Conservation (phyloP, 2,113 vertebrate species). For the Blennius ocellaris region DNA sequence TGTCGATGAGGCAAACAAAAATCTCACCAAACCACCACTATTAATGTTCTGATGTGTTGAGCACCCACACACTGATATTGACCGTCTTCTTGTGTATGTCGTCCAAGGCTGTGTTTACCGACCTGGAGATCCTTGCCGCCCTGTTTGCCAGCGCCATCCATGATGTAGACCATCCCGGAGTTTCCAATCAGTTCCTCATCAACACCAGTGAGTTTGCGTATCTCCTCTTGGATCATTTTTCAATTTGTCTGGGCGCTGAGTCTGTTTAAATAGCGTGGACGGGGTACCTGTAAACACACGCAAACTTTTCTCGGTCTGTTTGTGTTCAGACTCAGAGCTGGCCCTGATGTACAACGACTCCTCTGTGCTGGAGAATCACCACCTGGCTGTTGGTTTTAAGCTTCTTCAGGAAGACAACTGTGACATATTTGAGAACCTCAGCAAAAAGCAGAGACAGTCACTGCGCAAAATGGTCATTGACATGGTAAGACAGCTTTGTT, state of each 20-base stretch:
- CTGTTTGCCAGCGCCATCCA: slow-evolving; percentile 93
- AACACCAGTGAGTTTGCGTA: slow-evolving; percentile 89
- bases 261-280: slow-evolving; percentile 10
- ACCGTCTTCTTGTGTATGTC: slow-evolving; percentile 28
- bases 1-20: background rate
- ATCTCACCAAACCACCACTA: background rate
- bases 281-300: background rate
- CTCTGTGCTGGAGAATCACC: slow-evolving; percentile 94
- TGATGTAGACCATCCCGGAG: slow-evolving; percentile 93
- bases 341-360: slow-evolving; percentile 94
- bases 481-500: slow-evolving; percentile 80
- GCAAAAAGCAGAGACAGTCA: slow-evolving; percentile 88
- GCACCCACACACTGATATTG: background rate
- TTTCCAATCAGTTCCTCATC: slow-evolving; percentile 96
- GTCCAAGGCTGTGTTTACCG: slow-evolving; percentile 90
- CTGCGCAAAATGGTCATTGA: slow-evolving; percentile 93
- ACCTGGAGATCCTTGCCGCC: slow-evolving; percentile 92
- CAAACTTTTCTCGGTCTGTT: background rate
- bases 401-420: slow-evolving; percentile 93
- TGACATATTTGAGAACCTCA: slow-evolving; percentile 92
- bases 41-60: background rate
- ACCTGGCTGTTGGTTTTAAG: slow-evolving; percentile 93
- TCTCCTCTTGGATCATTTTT: slow-evolving; percentile 11
- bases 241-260: background rate
- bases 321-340: slow-evolving; percentile 88